phyloP scores from a whole-genome alignment of 2,888 invertebrate species.

The Lottia scabra region DNA sequence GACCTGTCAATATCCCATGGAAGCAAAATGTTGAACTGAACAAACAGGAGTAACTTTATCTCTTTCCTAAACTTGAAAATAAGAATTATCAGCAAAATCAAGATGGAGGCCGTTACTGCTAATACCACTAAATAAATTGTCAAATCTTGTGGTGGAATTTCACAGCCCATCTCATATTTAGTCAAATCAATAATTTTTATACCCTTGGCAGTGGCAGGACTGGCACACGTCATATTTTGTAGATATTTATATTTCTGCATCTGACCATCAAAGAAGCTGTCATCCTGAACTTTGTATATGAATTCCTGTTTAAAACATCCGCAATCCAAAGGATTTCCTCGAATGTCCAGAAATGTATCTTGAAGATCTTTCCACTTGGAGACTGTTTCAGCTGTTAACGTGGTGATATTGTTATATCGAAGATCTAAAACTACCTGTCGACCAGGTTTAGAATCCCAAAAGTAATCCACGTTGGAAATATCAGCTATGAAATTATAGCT shows the following conservation, averaged over 20 bases:
- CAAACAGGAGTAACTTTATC: slow-evolving; percentile 48
- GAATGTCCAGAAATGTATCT: slow-evolving; percentile 42
- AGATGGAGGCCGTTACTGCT: slow-evolving; percentile 15
- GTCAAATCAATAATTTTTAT: slow-evolving; percentile 26
- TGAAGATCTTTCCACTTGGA: slow-evolving; percentile 33
- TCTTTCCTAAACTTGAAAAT: slow-evolving; percentile 26
- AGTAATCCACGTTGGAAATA: neutral
- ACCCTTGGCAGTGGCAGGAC: slow-evolving; percentile 31
- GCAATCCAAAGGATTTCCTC: slow-evolving; percentile 48
- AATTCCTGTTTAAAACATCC: slow-evolving; percentile 31
- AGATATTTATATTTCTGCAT: slow-evolving; percentile 36
- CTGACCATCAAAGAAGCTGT: slow-evolving; percentile 5
- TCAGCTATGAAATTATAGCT: neutral
- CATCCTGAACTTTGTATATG: slow-evolving; percentile 15
- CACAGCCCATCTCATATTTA: slow-evolving; percentile 22
- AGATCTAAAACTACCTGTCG: too few relatives aligned
- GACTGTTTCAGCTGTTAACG: slow-evolving; percentile 34
- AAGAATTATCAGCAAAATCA: slow-evolving; percentile 19
- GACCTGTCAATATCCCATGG: slow-evolving; percentile 36
- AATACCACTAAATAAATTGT: slow-evolving; percentile 10
- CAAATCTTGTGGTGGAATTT: neutral
- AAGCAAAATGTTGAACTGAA: slow-evolving; percentile 52
- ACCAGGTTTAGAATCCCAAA: too few relatives aligned
- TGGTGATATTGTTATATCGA: slow-evolving; percentile 44
- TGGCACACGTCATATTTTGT: slow-evolving; percentile 31